Conservation (phyloP, 2,113 vertebrate genomes). For the Pomatorhinus ruficollis region DNA sequence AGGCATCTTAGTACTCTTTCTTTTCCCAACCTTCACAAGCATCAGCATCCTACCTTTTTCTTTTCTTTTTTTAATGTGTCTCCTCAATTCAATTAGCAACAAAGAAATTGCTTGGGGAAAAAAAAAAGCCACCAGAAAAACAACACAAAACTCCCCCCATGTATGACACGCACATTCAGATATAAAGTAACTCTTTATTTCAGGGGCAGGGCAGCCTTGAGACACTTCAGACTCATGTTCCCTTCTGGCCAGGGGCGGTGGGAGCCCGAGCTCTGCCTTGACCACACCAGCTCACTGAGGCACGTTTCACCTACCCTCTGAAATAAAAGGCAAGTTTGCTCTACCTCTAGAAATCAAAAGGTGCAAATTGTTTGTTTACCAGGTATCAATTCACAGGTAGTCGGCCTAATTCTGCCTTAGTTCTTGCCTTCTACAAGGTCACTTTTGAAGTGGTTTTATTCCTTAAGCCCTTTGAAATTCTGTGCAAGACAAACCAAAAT, state of each 20-base stretch:
- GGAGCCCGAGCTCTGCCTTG: background rate
- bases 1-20: background rate
- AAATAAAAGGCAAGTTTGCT: background rate
- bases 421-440: conserved; percentile 33
- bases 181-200: background rate
- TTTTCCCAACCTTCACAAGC: background rate
- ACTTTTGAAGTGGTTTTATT: conserved; percentile 48
- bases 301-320: background rate
- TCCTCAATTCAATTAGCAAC: background rate
- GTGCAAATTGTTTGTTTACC: conserved; percentile 42
- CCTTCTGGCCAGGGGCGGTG: background rate
- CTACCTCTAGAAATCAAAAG: conserved; percentile 6
- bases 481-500: conserved; percentile 1
- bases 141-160: accelerated
- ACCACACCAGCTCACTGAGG: background rate
- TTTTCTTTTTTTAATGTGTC: background rate
- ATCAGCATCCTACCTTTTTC: background rate
- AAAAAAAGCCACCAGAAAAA: no score
- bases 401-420: background rate
- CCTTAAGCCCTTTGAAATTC: conserved; percentile 38
- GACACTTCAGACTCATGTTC: background rate
- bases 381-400: background rate
- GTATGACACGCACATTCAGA: accelerated
- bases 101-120: accelerated
- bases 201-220: background rate